Evolutionary conservation across 2,888 invertebrate genomes (phyloP), one percentile per base, ranked within the genome.

Genomic region (Standfussiana lucernea): DNA sequence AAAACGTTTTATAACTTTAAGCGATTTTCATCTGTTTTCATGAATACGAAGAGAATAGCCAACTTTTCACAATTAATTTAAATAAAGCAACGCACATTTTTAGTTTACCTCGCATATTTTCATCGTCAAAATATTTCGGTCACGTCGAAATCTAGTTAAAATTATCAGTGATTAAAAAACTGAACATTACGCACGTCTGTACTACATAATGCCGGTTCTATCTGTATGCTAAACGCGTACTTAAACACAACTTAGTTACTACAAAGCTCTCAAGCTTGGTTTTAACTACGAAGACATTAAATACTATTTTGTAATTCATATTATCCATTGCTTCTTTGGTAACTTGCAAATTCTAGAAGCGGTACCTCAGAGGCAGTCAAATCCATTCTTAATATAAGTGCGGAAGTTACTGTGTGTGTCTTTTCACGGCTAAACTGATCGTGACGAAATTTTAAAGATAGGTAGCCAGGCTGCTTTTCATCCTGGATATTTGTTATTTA

Each of bases 61-160:
- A 81, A 56, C 28, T 74, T 81, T 81, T 11, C 13, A 21, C 24
- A 21, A 21, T 59, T 70, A 5, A 71, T 53, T 53, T 80, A 32
- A 42, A 72, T 42, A 28, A 0, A 61, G 62, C 24, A 72, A 75
- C 53, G 1, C 8, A 56, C 0, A 7, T 50, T 76, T 45, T 56
- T 56, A 7, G 32, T 35, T 28, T 28, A 42, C 6, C 15, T 18
- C 24, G 47, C 56, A 35, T 8, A 62, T 64, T 81, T 40, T 7
- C 62, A 47, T 37, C 0, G 45, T 47, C 13, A 15, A 53, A 79
- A 78, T 78, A 79, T 83, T 79, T 40, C 47, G 28, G 53, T 83
- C 83, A 79, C 79, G 83, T 56, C 21, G 15, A 56, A 77, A 47
- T 78, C 83, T 56, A 83, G 40, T 77, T 79, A 35, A 42, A 72